phyloP scores from a whole-genome alignment of 2,113 vertebrate species.

The Sardina pilchardus region DNA sequence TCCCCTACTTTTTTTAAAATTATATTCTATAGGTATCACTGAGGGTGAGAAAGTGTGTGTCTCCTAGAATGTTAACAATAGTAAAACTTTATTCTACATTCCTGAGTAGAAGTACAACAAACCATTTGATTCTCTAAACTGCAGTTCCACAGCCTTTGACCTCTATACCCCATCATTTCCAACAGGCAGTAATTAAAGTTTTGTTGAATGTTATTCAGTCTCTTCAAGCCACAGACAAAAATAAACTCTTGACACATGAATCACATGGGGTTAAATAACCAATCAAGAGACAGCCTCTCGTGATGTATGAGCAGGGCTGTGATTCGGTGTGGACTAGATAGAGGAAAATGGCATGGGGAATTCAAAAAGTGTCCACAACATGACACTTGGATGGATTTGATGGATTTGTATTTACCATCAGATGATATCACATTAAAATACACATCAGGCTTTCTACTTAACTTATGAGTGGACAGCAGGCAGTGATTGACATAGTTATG shows the following conservation, averaged over 20 bases:
- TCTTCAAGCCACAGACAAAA: constrained; percentile 48
- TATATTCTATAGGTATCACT: no score
- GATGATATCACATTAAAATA: no score
- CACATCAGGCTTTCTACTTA: no score
- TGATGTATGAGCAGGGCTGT: neutral
- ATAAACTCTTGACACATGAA: constrained; percentile 31
- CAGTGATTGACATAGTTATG: no score
- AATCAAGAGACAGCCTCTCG: neutral
- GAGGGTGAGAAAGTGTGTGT: neutral
- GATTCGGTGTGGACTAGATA: neutral
- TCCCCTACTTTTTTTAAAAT: neutral
- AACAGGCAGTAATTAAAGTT: constrained; percentile 12
- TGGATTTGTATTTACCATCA: no score
- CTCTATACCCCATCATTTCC: constrained; percentile 53
- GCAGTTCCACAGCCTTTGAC: constrained; percentile 22
- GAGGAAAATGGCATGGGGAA: neutral
- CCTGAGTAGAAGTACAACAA: constrained; percentile 27
- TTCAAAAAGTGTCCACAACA: neutral
- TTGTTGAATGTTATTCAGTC: constrained; percentile 40
- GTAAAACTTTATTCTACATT: neutral
- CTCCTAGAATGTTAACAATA: neutral
- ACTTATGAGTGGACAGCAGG: no score
- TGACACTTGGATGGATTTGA: no score
- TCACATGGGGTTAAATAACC: neutral
- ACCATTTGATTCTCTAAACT: constrained; percentile 12